A percentile compares a stretch with the other conserved stretches of the same genome.
Conservation (phyloP, 1,140 invertebrate species). For the Penaeus japonicus region DNA sequence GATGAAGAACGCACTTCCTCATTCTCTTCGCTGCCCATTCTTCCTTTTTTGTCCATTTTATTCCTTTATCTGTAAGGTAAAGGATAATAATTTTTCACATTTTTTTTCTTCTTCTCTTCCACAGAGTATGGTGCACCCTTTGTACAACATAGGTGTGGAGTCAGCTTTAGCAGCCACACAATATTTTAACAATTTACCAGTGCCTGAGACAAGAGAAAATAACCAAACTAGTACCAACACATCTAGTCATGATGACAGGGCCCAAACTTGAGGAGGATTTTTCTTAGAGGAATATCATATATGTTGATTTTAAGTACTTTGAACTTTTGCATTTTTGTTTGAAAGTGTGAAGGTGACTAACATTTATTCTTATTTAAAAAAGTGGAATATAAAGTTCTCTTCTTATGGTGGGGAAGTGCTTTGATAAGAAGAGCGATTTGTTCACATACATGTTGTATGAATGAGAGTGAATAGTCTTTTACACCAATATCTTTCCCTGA, state of each 20-base stretch:
- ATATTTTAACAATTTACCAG: constrained; percentile 38
- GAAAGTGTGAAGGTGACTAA: no score
- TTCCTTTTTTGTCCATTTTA: not conserved
- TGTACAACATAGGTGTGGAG: constrained; percentile 48
- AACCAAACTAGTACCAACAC: not conserved
- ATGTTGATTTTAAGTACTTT: no score
- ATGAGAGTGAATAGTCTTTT: no score
- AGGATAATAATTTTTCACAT: not conserved
- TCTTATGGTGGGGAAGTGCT: no score
- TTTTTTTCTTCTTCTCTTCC: not conserved
- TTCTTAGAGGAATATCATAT: not conserved
- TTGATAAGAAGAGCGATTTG: no score
- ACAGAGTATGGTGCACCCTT: constrained; percentile 24
- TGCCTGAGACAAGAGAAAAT: constrained; percentile 1
- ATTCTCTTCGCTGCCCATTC: no score
- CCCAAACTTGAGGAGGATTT: not conserved
- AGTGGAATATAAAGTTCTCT: no score
- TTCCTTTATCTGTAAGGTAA: not conserved
- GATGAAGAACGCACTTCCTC: no score
- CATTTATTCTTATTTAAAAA: no score
- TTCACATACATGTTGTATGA: no score
- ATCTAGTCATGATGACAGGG: not conserved
- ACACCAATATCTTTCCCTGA: no score
- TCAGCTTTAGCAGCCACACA: constrained; percentile 28
- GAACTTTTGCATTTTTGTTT: no score